Base-by-base conservation (phyloP, 1,140 invertebrate species). In the Mizuhopecten yessoensis region DNA sequence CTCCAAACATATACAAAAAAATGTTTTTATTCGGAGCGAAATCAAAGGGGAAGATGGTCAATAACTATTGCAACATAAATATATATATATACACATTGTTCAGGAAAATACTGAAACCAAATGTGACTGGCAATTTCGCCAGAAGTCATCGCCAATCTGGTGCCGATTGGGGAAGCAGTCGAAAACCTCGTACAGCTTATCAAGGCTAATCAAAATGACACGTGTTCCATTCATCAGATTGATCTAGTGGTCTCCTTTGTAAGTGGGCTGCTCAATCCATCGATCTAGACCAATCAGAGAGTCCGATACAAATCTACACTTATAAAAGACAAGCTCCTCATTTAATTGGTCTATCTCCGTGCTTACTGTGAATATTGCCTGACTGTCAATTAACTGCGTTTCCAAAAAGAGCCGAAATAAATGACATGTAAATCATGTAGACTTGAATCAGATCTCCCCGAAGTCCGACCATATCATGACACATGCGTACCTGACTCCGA, bases 281-380 rank as follows among this genome's bases (percentile, higher is more conserved):
- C 23, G n/a, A 29, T 75, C 57, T 75, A 29, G 57, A 75, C 57
- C 57, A 75, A 75, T 75, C 57, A 75, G 57, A 75, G 57, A n/a
- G 57, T n/a, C 57, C 23, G 15, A 75, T 75, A 75, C 57, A 75
- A 75, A 75, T 75, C 57, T 75, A 75, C 2, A 75, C 57, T 75
- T 75, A 75, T 75, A 75, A 75, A 75, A 75, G 57, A 75, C 57
- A 75, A 75, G 57, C 23, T n/a, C 57, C 20, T 75, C 42, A 75
- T 29, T n/a, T 75, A 75, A 75, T 75, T 75, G 57, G 15, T 75
- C 57, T 75, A 75, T 75, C 57, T 75, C 23, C 57, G 57, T 7
- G n/a, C 57, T 75, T n/a, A 75, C 57, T 75, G 17, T 9, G 57
- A 49, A 75, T 75, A 75, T 75, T 75, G 57, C 57, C 57, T 75